These are phyloP conservation scores for Diadophis punctatus DNA, from an alignment of 2,113 vertebrate genomes.

Conservation along the genomic window DNA sequence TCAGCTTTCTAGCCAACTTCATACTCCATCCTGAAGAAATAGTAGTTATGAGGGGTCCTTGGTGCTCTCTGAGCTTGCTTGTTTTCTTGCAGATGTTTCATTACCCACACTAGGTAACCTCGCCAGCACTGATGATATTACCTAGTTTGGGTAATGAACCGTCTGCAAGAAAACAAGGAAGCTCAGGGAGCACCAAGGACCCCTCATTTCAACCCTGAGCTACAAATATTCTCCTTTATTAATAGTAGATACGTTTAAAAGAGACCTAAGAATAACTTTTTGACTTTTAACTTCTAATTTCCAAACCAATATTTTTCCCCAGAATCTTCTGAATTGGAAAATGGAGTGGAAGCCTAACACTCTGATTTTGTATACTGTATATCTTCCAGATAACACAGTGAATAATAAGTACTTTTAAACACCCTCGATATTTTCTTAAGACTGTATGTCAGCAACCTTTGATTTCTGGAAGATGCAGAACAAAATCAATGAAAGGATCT, in stretches of 20 bases:
- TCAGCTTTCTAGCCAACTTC: background rate
- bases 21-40: background rate
- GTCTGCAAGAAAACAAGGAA: background rate
- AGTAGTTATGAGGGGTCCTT: background rate
- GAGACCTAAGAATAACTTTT: background rate
- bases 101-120: background rate
- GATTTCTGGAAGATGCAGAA: conserved; percentile 11
- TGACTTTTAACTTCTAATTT: background rate
- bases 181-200: background rate
- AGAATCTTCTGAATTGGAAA: background rate
- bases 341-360: background rate
- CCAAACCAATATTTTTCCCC: background rate
- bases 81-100: too few species aligned
- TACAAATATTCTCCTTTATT: background rate
- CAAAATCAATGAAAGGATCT: background rate
- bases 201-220: background rate
- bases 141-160: background rate
- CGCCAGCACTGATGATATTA: background rate
- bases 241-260: background rate
- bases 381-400: background rate
- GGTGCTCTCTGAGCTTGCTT: too few species aligned
- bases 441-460: conserved; percentile 2
- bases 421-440: background rate
- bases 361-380: background rate
- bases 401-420: background rate